phyloP scores from a whole-genome alignment of 2,797 vertebrate species.

The Huso huso region DNA sequence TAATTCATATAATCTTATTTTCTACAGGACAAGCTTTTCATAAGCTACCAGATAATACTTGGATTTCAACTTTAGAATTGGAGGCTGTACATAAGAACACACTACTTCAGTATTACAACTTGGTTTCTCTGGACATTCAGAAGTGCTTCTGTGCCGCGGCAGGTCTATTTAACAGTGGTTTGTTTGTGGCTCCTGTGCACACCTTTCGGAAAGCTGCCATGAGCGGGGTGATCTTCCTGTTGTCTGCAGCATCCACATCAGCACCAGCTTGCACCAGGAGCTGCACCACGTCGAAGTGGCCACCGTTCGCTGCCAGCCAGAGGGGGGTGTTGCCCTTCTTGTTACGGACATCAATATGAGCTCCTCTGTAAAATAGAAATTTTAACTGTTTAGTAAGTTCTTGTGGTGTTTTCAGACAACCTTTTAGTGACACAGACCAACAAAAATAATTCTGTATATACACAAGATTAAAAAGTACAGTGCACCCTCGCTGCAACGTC shows the following conservation, averaged over 20 bases:
- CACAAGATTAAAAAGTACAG: no score
- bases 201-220: constrained; percentile 98
- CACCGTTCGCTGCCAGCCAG: constrained; percentile 92
- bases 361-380: constrained; percentile 63
- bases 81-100: not conserved
- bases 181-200: constrained; percentile 2
- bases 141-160: not conserved
- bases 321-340: constrained; percentile 98
- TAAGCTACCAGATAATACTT: not conserved
- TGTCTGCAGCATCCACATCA: constrained; percentile 96
- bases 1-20: no score
- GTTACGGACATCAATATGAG: constrained; percentile 95
- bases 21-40: not conserved
- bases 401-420: no score
- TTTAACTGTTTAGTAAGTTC: not conserved
- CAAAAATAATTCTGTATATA: no score
- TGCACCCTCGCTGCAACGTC: no score
- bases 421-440: no score
- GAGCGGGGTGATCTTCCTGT: constrained; percentile 94
- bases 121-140: no score
- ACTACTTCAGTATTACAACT: no score
- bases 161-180: no score
- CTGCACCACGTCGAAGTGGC: constrained; percentile 95
- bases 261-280: constrained; percentile 89
- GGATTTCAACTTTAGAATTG: not conserved